Percentiles rank a stretch among this genome's conserved stretches.
These are phyloP conservation scores for Luffia ferchaultella DNA, from an alignment of 2,888 invertebrate genomes.

Conservation along the genomic window DNA sequence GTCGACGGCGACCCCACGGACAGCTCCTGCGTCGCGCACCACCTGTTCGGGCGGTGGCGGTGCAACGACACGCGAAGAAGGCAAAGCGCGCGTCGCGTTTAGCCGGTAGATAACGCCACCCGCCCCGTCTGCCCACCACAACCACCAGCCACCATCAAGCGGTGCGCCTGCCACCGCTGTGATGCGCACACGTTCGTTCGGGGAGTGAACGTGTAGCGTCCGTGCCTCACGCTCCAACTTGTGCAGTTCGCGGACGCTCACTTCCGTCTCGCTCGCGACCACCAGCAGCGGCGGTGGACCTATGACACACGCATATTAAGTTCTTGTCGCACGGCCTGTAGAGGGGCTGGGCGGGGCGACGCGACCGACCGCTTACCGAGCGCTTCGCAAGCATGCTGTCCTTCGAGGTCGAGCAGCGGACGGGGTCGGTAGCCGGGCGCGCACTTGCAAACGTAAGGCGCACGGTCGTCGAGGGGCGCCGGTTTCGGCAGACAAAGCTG, in stretches of 20 bases:
- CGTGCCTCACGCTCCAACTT: constrained; percentile 42
- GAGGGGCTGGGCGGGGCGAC: too few relatives aligned
- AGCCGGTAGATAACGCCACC: constrained; percentile 25
- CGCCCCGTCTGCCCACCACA: constrained; percentile 38
- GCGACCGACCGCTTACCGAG: constrained; percentile 47
- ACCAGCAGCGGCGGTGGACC: constrained; percentile 70
- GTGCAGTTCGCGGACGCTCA: constrained; percentile 69
- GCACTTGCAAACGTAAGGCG: constrained; percentile 36
- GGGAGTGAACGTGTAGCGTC: constrained; percentile 10
- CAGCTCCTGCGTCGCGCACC: constrained; percentile 65
- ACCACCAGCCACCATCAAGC: constrained; percentile 31
- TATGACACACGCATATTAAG: constrained; percentile 22
- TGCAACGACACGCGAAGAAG: background rate
- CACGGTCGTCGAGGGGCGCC: constrained; percentile 30
- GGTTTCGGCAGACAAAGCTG: constrained; percentile 74
- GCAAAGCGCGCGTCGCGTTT: constrained; percentile 5
- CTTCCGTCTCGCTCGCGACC: constrained; percentile 69
- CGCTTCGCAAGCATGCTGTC: constrained; percentile 63
- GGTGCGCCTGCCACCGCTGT: constrained; percentile 27
- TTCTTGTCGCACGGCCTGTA: too few relatives aligned
- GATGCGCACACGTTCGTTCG: constrained; percentile 20
- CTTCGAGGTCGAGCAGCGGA: constrained; percentile 1
- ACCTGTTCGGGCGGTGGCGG: background rate
- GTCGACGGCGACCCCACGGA: constrained; percentile 80
- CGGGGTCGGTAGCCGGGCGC: constrained; percentile 15